These are phyloP conservation scores for Thumatha senex DNA, from an alignment of 2,888 invertebrate species.

Conservation along the genomic window DNA sequence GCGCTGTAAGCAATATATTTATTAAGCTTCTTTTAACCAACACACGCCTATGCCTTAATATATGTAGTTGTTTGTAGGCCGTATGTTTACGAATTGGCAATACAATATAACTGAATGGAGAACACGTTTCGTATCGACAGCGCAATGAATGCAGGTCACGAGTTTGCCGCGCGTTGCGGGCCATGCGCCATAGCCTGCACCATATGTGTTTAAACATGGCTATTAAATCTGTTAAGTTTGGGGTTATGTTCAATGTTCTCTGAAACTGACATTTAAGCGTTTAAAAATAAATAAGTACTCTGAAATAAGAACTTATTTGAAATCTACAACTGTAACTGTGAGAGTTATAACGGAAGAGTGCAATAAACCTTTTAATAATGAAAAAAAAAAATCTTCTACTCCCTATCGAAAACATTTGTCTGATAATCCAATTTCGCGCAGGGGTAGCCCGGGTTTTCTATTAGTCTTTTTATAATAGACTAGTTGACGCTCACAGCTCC, in stretches of 20 bases:
- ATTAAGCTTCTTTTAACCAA: too few species aligned
- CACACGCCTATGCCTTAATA: constrained; percentile 7
- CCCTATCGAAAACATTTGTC: too few species aligned
- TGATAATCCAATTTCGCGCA: too few species aligned
- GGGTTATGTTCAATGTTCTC: not conserved
- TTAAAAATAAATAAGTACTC: not conserved
- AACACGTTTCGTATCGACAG: constrained; percentile 28
- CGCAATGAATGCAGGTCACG: constrained; percentile 50
- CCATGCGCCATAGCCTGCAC: constrained; percentile 23
- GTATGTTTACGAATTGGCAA: constrained; percentile 42
- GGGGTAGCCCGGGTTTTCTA: too few species aligned
- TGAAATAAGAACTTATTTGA: too few species aligned
- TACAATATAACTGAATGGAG: constrained; percentile 37
- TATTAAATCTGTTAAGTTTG: constrained; percentile 10
- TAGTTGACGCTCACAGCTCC: too few species aligned
- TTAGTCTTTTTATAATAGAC: too few species aligned
- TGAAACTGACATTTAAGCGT: not conserved
- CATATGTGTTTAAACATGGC: constrained; percentile 3
- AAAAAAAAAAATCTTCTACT: too few species aligned
- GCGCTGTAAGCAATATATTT: too few species aligned
- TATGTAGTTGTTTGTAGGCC: constrained; percentile 20
- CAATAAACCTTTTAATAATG: too few species aligned
- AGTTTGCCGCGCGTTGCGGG: constrained; percentile 18
- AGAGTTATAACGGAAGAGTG: too few species aligned
- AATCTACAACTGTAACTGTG: not conserved